phyloP scores from a whole-genome alignment of 2,888 invertebrate genomes.

The Homarus gammarus region DNA sequence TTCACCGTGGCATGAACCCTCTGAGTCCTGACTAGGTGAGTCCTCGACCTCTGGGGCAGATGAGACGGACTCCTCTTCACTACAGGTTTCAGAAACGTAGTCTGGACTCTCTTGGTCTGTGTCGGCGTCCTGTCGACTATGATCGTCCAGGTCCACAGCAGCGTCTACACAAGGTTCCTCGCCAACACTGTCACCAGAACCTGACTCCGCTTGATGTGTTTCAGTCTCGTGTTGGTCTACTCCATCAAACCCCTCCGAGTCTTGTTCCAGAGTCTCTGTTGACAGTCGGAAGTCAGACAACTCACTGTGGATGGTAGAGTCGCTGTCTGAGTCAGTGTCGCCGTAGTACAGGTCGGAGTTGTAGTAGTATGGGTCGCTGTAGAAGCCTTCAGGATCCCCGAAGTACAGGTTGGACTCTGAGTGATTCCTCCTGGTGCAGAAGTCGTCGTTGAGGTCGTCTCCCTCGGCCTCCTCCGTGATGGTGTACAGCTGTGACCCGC shows the following conservation, averaged over 20 bases:
- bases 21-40: background rate
- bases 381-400: constrained; percentile 10
- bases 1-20: constrained; percentile 11
- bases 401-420: constrained; percentile 50
- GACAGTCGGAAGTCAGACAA: constrained; percentile 14
- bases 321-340: constrained; percentile 42
- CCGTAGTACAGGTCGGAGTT: constrained; percentile 51
- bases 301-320: constrained; percentile 40
- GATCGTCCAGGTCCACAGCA: background rate
- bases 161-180: background rate
- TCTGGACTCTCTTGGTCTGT: background rate
- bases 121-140: background rate
- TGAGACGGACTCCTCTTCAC: background rate
- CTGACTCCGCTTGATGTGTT: background rate
- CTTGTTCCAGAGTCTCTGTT: constrained; percentile 52
- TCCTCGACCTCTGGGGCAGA: constrained; percentile 1
- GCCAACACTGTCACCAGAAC: background rate
- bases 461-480: constrained; percentile 63
- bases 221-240: background rate
- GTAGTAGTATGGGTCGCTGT: background rate
- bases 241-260: background rate
- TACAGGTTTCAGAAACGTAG: background rate
- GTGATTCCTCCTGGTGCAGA: constrained; percentile 33
- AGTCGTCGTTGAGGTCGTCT: constrained; percentile 38
- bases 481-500: constrained; percentile 66